Base-by-base conservation (phyloP, 2,888 invertebrate genomes). In the Drosophila nr. medialis region DNA sequence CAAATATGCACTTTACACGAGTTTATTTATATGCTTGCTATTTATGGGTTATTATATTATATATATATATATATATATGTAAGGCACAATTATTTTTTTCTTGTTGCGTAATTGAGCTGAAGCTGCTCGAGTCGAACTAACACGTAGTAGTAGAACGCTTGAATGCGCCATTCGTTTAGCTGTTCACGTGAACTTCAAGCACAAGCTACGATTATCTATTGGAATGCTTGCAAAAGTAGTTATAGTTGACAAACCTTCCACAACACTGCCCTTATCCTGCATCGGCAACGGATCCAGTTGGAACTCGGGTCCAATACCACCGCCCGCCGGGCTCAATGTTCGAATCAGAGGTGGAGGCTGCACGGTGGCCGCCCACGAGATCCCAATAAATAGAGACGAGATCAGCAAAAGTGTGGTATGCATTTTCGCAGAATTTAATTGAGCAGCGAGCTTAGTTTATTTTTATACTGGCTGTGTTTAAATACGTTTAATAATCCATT, bases 261-360 rank as follows among this genome's bases (percentile, higher is more conserved):
- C n/a, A 13, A 60, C 53, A 34, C 21, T 59, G 7, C 40, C 21
- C 27, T 70, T 53, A 40, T 63, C 55, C 51, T 55, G 30, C 15
- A 8, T n/a, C 6, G 50, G 27, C 48, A 34, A 48, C 30, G 48
- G 32, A 2, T 78, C 67, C 48, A 89, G 51, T 13, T 72, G 64
- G 32, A 83, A 83, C 32, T 81, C 83, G 1, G 91, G 90, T 34
- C 91, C 91, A 27, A 91, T 83, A 54, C 89, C 85, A 6, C 83
- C 89, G 10, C 76, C 78, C 15, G 81, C 77, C 18, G 83, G 72
- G 51, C 87, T 83, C 5, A 86, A 76, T 0, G 91, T 89, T 38
- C 83, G 84, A 42, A 91, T 89, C 24, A 76, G 4, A 2, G 90
- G 86, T n/a, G 90, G 86, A 2, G 92, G 91, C 13, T 81, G 74